Conservation (phyloP, 2,888 invertebrate genomes). For the Yponomeuta sedellus region DNA sequence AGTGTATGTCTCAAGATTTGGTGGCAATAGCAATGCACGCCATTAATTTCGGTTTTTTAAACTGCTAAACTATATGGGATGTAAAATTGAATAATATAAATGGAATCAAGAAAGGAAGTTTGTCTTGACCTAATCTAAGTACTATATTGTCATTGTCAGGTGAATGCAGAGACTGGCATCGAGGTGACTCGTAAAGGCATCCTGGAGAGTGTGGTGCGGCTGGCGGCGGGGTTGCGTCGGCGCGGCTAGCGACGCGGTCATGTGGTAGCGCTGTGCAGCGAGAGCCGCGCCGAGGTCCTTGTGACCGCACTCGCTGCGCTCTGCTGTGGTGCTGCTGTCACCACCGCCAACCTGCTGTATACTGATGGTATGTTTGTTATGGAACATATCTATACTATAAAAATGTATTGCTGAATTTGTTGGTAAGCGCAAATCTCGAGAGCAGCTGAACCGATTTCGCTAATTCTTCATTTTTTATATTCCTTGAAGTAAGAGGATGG, state of each 20-base stretch:
- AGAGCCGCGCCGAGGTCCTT: constrained; percentile 76
- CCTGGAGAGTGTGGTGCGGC: constrained; percentile 60
- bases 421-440: too few species aligned
- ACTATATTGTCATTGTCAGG: constrained; percentile 48
- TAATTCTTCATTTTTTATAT: too few species aligned
- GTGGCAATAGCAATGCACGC: too few species aligned
- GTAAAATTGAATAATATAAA: neutral
- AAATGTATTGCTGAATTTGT: too few species aligned
- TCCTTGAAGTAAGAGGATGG: too few species aligned
- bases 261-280: constrained; percentile 74
- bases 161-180: constrained; percentile 73
- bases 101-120: neutral
- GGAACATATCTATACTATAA: too few species aligned
- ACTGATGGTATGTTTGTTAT: constrained; percentile 49
- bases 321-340: constrained; percentile 73
- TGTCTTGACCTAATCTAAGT: neutral
- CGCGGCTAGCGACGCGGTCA: constrained; percentile 68
- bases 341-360: constrained; percentile 76
- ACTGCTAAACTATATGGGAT: neutral
- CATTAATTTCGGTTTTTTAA: neutral
- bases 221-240: constrained; percentile 65
- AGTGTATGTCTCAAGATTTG: neutral
- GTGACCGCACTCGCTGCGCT: constrained; percentile 65
- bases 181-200: constrained; percentile 62
- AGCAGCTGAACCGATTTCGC: too few species aligned